These are phyloP conservation scores for Hystrix cristata DNA, from an alignment of 2,113 vertebrate genomes.

Conservation along the genomic window DNA sequence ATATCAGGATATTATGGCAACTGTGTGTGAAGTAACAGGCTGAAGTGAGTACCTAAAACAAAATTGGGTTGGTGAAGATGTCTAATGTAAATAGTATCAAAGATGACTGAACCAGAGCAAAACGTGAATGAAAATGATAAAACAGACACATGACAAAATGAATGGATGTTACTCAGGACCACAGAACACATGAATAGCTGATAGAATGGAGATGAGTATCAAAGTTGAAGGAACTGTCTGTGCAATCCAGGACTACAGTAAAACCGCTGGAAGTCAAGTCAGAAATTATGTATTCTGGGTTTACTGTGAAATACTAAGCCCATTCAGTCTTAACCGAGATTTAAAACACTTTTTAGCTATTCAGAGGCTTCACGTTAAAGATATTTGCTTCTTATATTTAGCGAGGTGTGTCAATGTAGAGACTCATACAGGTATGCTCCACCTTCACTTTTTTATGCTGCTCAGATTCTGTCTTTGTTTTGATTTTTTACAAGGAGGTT, in stretches of 20 bases:
- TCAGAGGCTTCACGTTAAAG: not conserved
- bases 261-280: not conserved
- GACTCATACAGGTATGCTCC: not conserved
- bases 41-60: slow-evolving; percentile 63
- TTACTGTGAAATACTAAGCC: not conserved
- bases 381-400: not conserved
- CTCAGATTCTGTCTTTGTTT: not conserved
- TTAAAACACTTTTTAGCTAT: not conserved
- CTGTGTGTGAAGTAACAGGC: slow-evolving; percentile 26
- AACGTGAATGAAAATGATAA: slow-evolving; percentile 27
- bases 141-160: slow-evolving; percentile 27
- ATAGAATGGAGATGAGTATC: not conserved
- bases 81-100: slow-evolving; percentile 39
- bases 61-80: not conserved
- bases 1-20: not conserved
- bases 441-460: not conserved
- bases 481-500: not conserved
- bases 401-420: not conserved
- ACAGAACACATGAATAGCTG: slow-evolving; percentile 17
- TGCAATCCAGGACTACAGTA: not conserved
- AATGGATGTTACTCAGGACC: slow-evolving; percentile 1
- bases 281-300: not conserved
- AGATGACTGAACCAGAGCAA: slow-evolving; percentile 34
- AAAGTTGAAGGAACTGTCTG: not conserved
- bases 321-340: not conserved